Conservation (phyloP, 2,888 invertebrate species). For the Troides oblongomaculatus region DNA sequence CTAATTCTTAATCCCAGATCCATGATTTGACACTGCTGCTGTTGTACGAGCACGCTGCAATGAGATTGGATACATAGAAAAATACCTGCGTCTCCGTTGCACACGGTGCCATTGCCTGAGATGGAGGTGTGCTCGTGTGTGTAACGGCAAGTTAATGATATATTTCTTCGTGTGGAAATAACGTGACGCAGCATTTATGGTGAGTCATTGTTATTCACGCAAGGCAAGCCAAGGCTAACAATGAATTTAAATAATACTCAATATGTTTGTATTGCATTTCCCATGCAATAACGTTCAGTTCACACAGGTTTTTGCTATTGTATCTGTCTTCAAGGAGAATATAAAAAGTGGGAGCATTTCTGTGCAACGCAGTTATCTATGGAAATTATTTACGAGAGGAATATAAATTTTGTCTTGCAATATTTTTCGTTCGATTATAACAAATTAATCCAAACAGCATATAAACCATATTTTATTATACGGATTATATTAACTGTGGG, state of each 20-base stretch:
- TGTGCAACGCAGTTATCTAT: too few relatives aligned
- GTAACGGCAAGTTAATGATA: constrained; percentile 11
- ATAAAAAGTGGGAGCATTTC: too few relatives aligned
- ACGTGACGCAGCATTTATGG: constrained; percentile 27
- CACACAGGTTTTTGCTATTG: constrained; percentile 42
- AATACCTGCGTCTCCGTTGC: constrained; percentile 13
- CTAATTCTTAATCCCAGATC: constrained; percentile 66
- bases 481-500: constrained; percentile 36
- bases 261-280: constrained; percentile 30
- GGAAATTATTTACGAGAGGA: too few relatives aligned
- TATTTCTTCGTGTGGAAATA: constrained; percentile 12
- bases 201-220: constrained; percentile 37
- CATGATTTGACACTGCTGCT: constrained; percentile 34
- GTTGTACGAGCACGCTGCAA: constrained; percentile 20
- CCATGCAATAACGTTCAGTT: constrained; percentile 46
- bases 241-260: constrained; percentile 27
- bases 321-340: not conserved
- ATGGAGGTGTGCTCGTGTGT: constrained; percentile 7
- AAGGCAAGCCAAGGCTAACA: constrained; percentile 27
- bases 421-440: too few relatives aligned
- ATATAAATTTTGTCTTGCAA: too few relatives aligned
- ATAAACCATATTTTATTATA: not conserved
- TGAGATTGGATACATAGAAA: constrained; percentile 6
- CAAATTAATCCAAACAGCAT: not conserved
- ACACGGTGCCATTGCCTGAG: constrained; percentile 7